phyloP scores from a whole-genome alignment of 2,888 invertebrate species.

The Drosophila rubida region DNA sequence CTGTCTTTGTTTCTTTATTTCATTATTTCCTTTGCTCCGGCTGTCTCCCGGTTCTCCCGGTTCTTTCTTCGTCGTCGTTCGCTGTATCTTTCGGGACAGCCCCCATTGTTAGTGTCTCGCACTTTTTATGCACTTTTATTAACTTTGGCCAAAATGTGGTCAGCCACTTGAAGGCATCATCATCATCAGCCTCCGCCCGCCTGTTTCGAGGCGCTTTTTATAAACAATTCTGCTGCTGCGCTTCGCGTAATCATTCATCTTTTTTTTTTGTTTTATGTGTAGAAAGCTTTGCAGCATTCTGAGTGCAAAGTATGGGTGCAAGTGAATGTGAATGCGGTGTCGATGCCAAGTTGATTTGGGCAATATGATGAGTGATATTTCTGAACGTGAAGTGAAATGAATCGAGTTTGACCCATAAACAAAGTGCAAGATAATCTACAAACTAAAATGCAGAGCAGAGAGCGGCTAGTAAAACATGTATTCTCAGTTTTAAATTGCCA shows the following conservation, averaged over 20 bases:
- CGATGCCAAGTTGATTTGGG: constrained; percentile 56
- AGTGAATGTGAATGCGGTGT: constrained; percentile 8
- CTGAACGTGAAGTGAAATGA: constrained; percentile 20
- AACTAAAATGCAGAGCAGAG: neutral
- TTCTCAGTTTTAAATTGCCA: too few relatives aligned
- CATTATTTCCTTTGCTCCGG: constrained; percentile 15
- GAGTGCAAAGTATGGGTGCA: constrained; percentile 18
- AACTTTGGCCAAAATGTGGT: constrained; percentile 77
- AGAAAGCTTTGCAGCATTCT: constrained; percentile 41
- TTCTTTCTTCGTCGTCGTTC: constrained; percentile 6
- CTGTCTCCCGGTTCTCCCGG: too few relatives aligned
- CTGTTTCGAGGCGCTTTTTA: constrained; percentile 12
- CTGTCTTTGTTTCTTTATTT: constrained; percentile 45
- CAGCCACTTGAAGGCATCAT: constrained; percentile 78
- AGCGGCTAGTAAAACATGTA: neutral
- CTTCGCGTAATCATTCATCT: constrained; percentile 73
- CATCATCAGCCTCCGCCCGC: constrained; percentile 47
- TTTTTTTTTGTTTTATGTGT: constrained; percentile 34
- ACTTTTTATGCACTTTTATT: constrained; percentile 78
- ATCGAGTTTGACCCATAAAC: constrained; percentile 60
- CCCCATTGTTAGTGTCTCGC: constrained; percentile 69
- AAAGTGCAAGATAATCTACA: neutral
- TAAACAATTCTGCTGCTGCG: constrained; percentile 65
- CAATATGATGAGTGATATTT: constrained; percentile 68
- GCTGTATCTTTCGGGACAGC: constrained; percentile 31